Conservation (phyloP, 2,888 invertebrate species). For the Capitulum mitella region DNA sequence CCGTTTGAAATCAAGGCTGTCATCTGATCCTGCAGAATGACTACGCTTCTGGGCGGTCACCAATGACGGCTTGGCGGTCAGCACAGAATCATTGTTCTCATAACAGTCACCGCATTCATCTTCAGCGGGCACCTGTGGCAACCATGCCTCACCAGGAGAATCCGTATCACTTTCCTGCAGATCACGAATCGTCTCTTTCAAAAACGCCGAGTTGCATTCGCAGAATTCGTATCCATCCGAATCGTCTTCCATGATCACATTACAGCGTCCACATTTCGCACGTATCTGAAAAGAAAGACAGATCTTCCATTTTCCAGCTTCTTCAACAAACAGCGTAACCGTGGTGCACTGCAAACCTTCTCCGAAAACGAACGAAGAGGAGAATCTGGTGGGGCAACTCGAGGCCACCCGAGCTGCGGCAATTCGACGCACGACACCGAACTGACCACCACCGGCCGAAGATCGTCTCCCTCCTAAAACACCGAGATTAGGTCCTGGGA, state of each 20-base stretch:
- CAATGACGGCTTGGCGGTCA: background rate
- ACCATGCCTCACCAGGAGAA: background rate
- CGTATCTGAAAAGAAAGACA: background rate
- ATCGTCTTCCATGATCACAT: slow-evolving; percentile 9
- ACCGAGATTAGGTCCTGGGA: background rate
- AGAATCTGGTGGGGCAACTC: no score
- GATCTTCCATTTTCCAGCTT: no score
- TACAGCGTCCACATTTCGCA: background rate
- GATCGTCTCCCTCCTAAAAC: no score
- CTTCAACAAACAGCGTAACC: no score
- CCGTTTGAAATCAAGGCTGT: background rate
- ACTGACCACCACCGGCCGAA: no score
- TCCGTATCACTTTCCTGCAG: background rate
- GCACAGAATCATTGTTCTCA: background rate
- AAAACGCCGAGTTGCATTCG: background rate
- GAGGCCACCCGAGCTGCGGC: no score
- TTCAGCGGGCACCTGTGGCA: background rate
- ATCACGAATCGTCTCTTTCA: background rate
- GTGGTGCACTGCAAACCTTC: no score
- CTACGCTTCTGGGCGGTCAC: background rate
- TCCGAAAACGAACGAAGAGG: no score
- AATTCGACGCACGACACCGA: no score
- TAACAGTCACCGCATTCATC: background rate
- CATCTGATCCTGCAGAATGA: background rate
- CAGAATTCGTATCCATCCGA: background rate